Conservation (phyloP, 1,140 invertebrate species). For the Macrotrachela quadricornifera region DNA sequence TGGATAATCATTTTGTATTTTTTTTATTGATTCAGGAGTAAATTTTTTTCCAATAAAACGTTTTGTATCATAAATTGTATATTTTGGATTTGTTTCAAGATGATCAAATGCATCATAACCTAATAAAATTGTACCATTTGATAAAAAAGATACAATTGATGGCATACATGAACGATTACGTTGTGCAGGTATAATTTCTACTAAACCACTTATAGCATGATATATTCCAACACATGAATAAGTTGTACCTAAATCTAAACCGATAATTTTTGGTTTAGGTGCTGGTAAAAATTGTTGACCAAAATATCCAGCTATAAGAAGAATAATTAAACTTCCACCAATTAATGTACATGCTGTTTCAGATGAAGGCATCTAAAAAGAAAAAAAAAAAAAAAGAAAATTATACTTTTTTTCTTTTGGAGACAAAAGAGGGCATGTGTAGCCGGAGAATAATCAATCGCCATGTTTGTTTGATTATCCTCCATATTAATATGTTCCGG, state of each 20-base stretch:
- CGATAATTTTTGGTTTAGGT: neutral
- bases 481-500: too few relatives aligned
- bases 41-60: conserved; percentile 34
- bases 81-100: conserved; percentile 7
- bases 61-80: conserved; percentile 36
- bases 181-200: neutral
- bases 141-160: neutral
- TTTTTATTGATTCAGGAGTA: conserved; percentile 19
- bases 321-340: neutral
- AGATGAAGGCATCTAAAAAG: too few relatives aligned
- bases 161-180: neutral
- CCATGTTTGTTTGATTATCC: too few relatives aligned
- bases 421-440: too few relatives aligned
- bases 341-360: neutral
- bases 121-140: neutral
- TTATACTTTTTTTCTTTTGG: too few relatives aligned
- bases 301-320: neutral
- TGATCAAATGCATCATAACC: neutral
- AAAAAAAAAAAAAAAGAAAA: too few relatives aligned
- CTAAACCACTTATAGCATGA: neutral
- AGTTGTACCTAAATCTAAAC: neutral
- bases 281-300: neutral
- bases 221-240: neutral
- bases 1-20: conserved; percentile 21
- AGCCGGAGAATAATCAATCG: too few relatives aligned